Conservation (phyloP, 2,797 vertebrate genomes). For the Orestias chungarensis region DNA sequence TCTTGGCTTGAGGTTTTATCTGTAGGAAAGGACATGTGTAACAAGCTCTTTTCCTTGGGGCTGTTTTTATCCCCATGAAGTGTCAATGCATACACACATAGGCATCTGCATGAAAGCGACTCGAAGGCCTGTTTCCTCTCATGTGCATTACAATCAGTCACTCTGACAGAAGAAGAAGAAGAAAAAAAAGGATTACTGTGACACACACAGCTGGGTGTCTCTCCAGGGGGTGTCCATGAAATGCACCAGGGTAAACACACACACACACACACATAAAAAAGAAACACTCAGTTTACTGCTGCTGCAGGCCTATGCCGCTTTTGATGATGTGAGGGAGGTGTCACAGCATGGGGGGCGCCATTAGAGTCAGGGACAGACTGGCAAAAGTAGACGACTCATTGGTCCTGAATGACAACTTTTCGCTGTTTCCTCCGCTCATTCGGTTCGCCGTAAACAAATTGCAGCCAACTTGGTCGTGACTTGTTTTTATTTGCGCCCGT, state of each 20-base stretch:
- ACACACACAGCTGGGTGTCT: slow-evolving; percentile 63
- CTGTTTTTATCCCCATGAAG: slow-evolving; percentile 25
- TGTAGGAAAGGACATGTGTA: slow-evolving; percentile 21
- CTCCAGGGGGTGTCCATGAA: slow-evolving; percentile 57
- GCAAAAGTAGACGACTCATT: slow-evolving; percentile 68
- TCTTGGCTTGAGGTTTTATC: slow-evolving; percentile 16
- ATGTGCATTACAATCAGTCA: slow-evolving; percentile 66
- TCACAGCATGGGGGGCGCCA: slow-evolving; percentile 72
- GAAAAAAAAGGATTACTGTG: slow-evolving; percentile 46
- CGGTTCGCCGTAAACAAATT: slow-evolving; percentile 23
- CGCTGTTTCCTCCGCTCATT: slow-evolving; percentile 22
- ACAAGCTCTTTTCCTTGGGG: slow-evolving; percentile 36
- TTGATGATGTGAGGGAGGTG: slow-evolving; percentile 71
- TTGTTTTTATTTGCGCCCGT: slow-evolving; percentile 45
- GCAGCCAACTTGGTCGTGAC: slow-evolving; percentile 38
- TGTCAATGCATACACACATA: slow-evolving; percentile 19
- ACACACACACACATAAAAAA: slow-evolving; percentile 1
- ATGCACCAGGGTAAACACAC: slow-evolving; percentile 20
- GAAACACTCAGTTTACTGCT: slow-evolving; percentile 20
- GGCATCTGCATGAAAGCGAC: slow-evolving; percentile 43
- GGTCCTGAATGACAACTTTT: slow-evolving; percentile 70
- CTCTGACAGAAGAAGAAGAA: slow-evolving; percentile 67
- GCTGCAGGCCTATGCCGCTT: slow-evolving; percentile 37
- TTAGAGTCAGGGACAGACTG: slow-evolving; percentile 70
- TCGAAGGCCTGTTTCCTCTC: slow-evolving; percentile 62